Percentiles rank a stretch among this genome's conserved stretches.
These are phyloP conservation scores for Callinectes sapidus DNA, from an alignment of 2,888 invertebrate genomes.

Conservation along the genomic window DNA sequence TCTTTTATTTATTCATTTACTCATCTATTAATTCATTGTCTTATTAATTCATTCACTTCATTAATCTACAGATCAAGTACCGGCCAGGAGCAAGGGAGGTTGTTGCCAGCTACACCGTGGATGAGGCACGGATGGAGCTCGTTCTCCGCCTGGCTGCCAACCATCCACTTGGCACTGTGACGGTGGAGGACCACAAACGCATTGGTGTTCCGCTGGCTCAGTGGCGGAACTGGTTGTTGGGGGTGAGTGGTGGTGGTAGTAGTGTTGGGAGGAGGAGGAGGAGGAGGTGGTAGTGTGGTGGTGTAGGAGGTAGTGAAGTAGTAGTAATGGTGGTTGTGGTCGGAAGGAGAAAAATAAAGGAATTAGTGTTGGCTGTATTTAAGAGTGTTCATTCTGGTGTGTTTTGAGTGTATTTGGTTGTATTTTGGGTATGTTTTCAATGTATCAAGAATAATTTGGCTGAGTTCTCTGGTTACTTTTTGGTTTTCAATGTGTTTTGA, in stretches of 20 bases:
- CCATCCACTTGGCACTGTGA: slow-evolving; percentile 88
- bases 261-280: neutral
- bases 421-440: no score
- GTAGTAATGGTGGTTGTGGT: neutral
- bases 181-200: slow-evolving; percentile 79
- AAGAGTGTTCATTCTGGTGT: no score
- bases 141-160: slow-evolving; percentile 86
- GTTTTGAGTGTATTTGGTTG: no score
- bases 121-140: slow-evolving; percentile 88
- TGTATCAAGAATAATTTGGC: no score
- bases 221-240: slow-evolving; percentile 85
- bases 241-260: slow-evolving; percentile 50
- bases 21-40: no score
- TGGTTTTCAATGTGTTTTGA: no score
- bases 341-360: no score
- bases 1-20: neutral
- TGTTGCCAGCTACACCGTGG: slow-evolving; percentile 86
- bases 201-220: slow-evolving; percentile 77
- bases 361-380: no score
- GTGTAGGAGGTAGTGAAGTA: neutral
- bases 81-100: slow-evolving; percentile 86
- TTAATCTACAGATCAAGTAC: slow-evolving; percentile 81
- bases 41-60: neutral
- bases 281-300: neutral
- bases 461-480: no score